Evolutionary conservation across 2,113 vertebrate species (phyloP).

Genomic region (Cyprinodon brontotheroides): DNA sequence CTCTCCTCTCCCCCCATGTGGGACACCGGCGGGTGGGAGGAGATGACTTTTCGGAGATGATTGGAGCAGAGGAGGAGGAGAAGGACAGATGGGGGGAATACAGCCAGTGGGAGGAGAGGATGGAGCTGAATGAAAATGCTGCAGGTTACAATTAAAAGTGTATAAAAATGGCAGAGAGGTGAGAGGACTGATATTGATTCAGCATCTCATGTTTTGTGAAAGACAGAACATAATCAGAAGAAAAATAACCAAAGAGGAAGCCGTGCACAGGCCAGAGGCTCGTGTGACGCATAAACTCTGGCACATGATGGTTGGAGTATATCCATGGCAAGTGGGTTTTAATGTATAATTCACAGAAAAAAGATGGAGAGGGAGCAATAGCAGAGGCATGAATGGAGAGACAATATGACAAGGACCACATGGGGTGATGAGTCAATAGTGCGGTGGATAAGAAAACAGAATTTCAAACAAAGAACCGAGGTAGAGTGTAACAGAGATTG

Average conservation of each 20-base stretch:
- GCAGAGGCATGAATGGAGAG: constrained; percentile 31
- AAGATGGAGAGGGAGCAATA: constrained; percentile 19
- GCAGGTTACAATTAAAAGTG: constrained; percentile 26
- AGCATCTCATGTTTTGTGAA: constrained; percentile 38
- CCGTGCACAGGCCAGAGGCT: constrained; percentile 46
- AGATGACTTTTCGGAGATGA: constrained; percentile 73
- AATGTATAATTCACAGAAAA: constrained; percentile 74
- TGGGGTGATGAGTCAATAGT: constrained; percentile 40
- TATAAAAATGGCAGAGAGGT: constrained; percentile 34
- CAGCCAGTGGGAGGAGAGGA: constrained; percentile 50
- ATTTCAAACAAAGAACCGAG: constrained; percentile 34
- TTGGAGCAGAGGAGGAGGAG: constrained; percentile 55
- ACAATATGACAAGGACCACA: constrained; percentile 39
- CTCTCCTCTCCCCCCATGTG: constrained; percentile 39
- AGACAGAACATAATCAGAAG: constrained; percentile 31
- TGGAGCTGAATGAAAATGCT: constrained; percentile 35
- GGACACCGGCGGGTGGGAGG: constrained; percentile 61
- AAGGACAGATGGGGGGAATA: constrained; percentile 57
- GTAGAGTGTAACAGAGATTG: constrained; percentile 16
- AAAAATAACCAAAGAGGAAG: constrained; percentile 29
- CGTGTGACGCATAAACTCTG: constrained; percentile 64
- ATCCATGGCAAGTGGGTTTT: constrained; percentile 57
- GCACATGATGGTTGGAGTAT: constrained; percentile 56
- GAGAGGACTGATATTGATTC: constrained; percentile 40
- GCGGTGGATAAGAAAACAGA: constrained; percentile 33